Evolutionary conservation across 1,140 invertebrate genomes (phyloP), one percentile per base, ranked within the genome.

Genomic region (Uloborus diversus): DNA sequence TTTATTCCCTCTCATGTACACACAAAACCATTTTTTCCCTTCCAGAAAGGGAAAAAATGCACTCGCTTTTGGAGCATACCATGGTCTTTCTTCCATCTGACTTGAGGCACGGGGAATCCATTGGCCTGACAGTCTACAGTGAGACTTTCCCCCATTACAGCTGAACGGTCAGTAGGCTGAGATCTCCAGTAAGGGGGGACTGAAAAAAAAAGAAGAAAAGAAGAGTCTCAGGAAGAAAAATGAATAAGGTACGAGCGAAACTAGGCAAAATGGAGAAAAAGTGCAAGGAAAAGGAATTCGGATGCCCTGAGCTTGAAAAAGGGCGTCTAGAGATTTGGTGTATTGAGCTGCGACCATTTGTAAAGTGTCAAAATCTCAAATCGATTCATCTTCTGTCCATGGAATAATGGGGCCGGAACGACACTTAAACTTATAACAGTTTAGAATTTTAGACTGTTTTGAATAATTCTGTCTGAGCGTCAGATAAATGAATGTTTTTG

Each of bases 161-260:
- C 78, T 13, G 71, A 78, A 17, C 62, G 65, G 79, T 89, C 86
- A 23, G 84, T 81, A 1, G 88, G 88, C 65, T 88, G 86, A 35
- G 85, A 83, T 4, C 85, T 82, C 88, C 88, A 89, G 11, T 83
- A 83, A 35, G 88, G 87, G 4, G 87, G 87, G 32, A 88, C 88
- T 83, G 51, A 28, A 79, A 28, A 23, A 51, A 76, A 37, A 78
- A 23, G 9, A 28, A 65, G 14, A 62, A 33, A 1, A 42, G 37
- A 42, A 42, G 25, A 57, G 23, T 2, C n/a, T 2, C 11, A 49
- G 20, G 47, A 49, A 20, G 14, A 20, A 49, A 49, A 20, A 11
- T 30, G 57, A 61, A 61, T 28, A 61, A 61, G 57, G n/a, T 30
- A 61, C 27, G 53, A 32, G 71, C 53, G 64, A 75, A 59, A 64